Percentiles rank a stretch among this genome's conserved stretches.
Conservation (phyloP, 1,140 invertebrate species). For the Aphidius gifuensis region DNA sequence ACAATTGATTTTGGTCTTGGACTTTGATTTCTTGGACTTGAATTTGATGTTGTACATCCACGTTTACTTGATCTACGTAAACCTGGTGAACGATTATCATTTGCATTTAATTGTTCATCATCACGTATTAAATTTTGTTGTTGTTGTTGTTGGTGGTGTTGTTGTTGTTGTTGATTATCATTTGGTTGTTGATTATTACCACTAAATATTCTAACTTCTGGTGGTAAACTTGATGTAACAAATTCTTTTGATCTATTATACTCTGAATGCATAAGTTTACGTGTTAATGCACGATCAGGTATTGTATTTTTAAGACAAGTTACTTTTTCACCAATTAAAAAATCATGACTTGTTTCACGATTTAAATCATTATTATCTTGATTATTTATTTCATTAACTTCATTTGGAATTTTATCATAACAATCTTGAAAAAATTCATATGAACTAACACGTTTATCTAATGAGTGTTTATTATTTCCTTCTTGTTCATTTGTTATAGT, state of each 20-base stretch:
- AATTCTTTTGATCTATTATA: constrained; percentile 51
- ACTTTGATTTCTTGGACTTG: constrained; percentile 62
- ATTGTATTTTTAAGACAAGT: constrained; percentile 53
- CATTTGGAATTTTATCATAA: constrained; percentile 34
- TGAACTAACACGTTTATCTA: constrained; percentile 28
- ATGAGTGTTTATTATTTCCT: constrained; percentile 15
- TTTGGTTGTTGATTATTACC: constrained; percentile 45
- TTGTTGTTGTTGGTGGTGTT: constrained; percentile 41
- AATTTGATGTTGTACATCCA: constrained; percentile 43
- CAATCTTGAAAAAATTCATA: constrained; percentile 38
- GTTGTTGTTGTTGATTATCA: constrained; percentile 51
- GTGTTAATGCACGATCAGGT: constrained; percentile 46
- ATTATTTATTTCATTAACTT: constrained; percentile 28
- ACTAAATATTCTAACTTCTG: constrained; percentile 51
- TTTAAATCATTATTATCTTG: constrained; percentile 22
- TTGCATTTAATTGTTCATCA: constrained; percentile 61
- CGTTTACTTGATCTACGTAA: constrained; percentile 49
- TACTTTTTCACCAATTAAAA: constrained; percentile 57
- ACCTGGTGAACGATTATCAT: constrained; percentile 58
- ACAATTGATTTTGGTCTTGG: constrained; percentile 57
- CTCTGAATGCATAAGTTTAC: constrained; percentile 52
- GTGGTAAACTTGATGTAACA: constrained; percentile 41
- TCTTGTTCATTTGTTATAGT: constrained; percentile 28
- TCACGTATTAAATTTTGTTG: constrained; percentile 35
- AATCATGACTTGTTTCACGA: constrained; percentile 47